These are phyloP conservation scores for Ryuthela nishihirai DNA, from an alignment of 2,888 invertebrate genomes.

Conservation along the genomic window DNA sequence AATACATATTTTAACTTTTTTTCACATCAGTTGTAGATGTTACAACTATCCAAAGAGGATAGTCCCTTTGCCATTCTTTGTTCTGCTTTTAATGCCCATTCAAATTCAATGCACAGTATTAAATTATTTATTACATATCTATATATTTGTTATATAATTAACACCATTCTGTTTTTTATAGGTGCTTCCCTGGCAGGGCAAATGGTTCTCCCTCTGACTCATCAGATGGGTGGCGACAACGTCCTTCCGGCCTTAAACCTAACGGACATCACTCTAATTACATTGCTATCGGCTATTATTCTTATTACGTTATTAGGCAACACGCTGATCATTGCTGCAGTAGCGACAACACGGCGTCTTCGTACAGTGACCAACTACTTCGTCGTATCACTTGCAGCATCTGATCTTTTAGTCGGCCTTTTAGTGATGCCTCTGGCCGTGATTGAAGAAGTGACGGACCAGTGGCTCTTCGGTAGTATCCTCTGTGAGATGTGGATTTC, in stretches of 20 bases:
- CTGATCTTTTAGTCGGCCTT: slow-evolving; percentile 41
- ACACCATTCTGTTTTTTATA: too few relatives aligned
- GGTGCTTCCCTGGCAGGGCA: too few relatives aligned
- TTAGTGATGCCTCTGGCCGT: slow-evolving; percentile 42
- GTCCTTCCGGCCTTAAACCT: slow-evolving; percentile 10
- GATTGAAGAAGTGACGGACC: slow-evolving; percentile 33
- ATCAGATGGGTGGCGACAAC: too few relatives aligned
- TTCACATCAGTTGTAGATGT: too few relatives aligned
- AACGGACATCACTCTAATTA: slow-evolving; percentile 14
- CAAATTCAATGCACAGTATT: too few relatives aligned
- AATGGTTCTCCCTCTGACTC: too few relatives aligned
- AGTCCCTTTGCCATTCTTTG: too few relatives aligned
- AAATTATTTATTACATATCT: too few relatives aligned
- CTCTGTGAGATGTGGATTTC: slow-evolving; percentile 44
- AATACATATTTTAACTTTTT: too few relatives aligned
- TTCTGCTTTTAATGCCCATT: too few relatives aligned
- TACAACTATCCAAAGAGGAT: too few relatives aligned
- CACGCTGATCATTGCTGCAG: slow-evolving; percentile 36
- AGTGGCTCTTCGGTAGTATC: slow-evolving; percentile 39
- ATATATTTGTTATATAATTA: too few relatives aligned
- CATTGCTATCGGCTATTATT: slow-evolving; percentile 18
- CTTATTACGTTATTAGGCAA: slow-evolving; percentile 34
- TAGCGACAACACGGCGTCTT: slow-evolving; percentile 38
- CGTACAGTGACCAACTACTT: slow-evolving; percentile 43
- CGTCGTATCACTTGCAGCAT: slow-evolving; percentile 41